Evolutionary conservation across 2,113 vertebrate genomes (phyloP).

Genomic region (Hemichromis elongatus): DNA sequence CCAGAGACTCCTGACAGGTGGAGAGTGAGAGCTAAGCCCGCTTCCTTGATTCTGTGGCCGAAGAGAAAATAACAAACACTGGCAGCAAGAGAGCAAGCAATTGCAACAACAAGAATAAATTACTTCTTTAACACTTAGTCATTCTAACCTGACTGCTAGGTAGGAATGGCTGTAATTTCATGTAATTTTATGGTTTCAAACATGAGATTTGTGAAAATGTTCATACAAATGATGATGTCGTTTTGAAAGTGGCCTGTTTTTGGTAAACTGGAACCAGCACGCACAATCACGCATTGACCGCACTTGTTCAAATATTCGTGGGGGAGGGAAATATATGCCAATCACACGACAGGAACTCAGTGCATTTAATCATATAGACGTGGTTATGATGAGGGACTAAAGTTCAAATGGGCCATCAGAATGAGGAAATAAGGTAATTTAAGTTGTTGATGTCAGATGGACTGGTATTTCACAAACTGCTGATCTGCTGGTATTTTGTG

Average conservation of each 20-base stretch:
- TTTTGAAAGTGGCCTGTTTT: not conserved
- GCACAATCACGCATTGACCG: not conserved
- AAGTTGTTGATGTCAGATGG: not conserved
- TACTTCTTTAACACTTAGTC: not conserved
- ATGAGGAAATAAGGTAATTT: not conserved
- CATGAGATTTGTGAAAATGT: not conserved
- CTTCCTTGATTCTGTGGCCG: slow-evolving; percentile 63
- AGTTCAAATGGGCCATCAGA: not conserved
- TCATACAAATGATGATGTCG: not conserved
- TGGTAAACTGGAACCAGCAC: not conserved
- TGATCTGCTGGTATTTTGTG: not conserved
- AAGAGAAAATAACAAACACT: slow-evolving; percentile 51
- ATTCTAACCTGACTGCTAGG: not conserved
- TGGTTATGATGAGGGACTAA: not conserved
- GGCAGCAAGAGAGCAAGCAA: slow-evolving; percentile 30
- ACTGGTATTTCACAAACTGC: not conserved
- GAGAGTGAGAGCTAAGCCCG: slow-evolving; percentile 77
- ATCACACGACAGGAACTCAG: not conserved
- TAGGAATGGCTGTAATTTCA: not conserved
- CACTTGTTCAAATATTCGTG: not conserved
- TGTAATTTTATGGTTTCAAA: not conserved
- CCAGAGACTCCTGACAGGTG: slow-evolving; percentile 73
- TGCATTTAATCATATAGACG: not conserved
- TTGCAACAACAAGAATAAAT: slow-evolving; percentile 53
- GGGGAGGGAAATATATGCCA: not conserved